Evolutionary conservation across 2,113 vertebrate genomes (phyloP).

Genomic region (Camelus bactrianus): DNA sequence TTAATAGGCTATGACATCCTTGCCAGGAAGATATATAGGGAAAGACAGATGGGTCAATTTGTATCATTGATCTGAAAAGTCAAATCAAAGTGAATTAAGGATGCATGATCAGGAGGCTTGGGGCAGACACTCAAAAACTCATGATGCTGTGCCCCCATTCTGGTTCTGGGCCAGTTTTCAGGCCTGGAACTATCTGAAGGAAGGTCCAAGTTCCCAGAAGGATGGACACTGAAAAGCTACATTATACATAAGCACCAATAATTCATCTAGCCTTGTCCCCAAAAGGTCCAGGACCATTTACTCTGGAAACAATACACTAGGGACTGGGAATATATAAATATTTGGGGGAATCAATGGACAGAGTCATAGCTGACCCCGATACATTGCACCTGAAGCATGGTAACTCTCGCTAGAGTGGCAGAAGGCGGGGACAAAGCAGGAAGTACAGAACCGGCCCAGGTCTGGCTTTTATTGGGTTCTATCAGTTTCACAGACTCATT

Average conservation of each 20-base stretch:
- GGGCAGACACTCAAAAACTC: not conserved
- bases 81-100: not conserved
- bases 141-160: not conserved
- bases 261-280: not conserved
- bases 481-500: not conserved
- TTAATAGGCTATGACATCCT: not conserved
- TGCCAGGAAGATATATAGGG: not conserved
- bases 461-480: not conserved
- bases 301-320: not conserved
- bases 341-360: not conserved
- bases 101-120: not conserved
- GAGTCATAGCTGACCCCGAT: not conserved
- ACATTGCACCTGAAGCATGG: not conserved
- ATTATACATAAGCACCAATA: not conserved
- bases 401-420: not conserved
- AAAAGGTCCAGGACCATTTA: not conserved
- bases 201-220: not conserved
- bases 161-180: not conserved
- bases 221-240: not conserved
- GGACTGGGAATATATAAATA: not conserved
- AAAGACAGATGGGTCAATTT: not conserved
- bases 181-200: not conserved
- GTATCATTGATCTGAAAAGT: not conserved
- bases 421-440: no score
- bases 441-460: not conserved